phyloP scores from a whole-genome alignment of 2,888 invertebrate genomes.

The Aphodius sticticus region DNA sequence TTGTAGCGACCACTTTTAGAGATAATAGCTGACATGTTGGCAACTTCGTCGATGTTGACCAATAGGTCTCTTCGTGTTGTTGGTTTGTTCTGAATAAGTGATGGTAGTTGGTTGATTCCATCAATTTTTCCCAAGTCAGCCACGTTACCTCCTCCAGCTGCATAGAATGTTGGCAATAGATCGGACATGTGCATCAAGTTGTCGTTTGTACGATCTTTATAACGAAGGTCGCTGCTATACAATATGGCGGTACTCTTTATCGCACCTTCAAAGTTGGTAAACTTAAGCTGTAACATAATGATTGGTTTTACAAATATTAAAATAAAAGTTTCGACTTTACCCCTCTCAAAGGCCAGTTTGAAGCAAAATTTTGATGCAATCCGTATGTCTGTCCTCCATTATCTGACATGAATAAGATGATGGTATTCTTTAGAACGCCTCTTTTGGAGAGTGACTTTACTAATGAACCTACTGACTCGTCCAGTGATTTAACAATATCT shows the following conservation, averaged over 20 bases:
- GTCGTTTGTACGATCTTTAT: constrained; percentile 7
- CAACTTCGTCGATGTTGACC: constrained; percentile 54
- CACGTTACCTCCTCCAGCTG: constrained; percentile 55
- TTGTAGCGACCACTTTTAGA: constrained; percentile 50
- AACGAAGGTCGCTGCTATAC: constrained; percentile 6
- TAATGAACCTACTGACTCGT: constrained; percentile 83
- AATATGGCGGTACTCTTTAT: constrained; percentile 25
- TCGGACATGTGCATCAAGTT: constrained; percentile 27
- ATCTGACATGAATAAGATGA: constrained; percentile 86
- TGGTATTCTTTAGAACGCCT: constrained; percentile 78
- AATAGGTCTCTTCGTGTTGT: constrained; percentile 43
- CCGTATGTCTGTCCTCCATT: constrained; percentile 85
- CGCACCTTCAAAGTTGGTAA: constrained; percentile 17
- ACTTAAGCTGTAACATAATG: constrained; percentile 22
- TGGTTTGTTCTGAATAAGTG: constrained; percentile 45
- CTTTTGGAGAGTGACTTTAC: constrained; percentile 71
- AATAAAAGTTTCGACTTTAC: constrained; percentile 55
- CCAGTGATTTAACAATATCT: constrained; percentile 87
- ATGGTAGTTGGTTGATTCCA: constrained; percentile 57
- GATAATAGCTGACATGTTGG: constrained; percentile 55
- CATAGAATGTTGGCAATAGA: constrained; percentile 24
- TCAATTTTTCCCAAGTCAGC: constrained; percentile 51
- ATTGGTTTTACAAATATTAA: neutral
- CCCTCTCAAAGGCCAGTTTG: constrained; percentile 80
- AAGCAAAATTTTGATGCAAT: constrained; percentile 73